A percentile compares a stretch with the other conserved stretches of the same genome.
Conservation (phyloP, 2,888 invertebrate genomes). For the Microchrysa polita region DNA sequence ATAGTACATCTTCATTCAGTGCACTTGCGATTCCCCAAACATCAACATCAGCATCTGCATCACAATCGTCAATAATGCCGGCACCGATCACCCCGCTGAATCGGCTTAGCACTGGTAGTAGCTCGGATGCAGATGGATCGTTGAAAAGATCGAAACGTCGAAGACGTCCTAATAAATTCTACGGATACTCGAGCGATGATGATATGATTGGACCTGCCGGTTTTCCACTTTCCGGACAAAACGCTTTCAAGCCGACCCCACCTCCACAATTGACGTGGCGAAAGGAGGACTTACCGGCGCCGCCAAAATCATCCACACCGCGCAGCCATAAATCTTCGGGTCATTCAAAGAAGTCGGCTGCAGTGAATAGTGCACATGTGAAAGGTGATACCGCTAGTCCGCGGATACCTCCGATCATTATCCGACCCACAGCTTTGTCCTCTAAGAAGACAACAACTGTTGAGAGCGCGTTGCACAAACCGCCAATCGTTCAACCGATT, state of each 20-base stretch:
- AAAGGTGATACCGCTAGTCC: slow-evolving; percentile 60
- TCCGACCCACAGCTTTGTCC: slow-evolving; percentile 54
- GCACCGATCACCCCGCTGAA: slow-evolving; percentile 50
- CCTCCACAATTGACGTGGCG: slow-evolving; percentile 78
- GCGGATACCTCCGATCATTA: slow-evolving; percentile 63
- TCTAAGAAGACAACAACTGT: slow-evolving; percentile 55
- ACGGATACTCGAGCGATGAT: slow-evolving; percentile 88
- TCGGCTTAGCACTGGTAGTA: slow-evolving; percentile 60
- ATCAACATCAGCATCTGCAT: slow-evolving; percentile 52
- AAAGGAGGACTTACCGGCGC: slow-evolving; percentile 75
- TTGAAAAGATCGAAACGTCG: slow-evolving; percentile 80
- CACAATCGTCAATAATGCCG: slow-evolving; percentile 48
- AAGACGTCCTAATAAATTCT: slow-evolving; percentile 85
- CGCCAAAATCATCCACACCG: slow-evolving; percentile 56
- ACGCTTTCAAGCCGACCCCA: slow-evolving; percentile 67
- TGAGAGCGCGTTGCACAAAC: slow-evolving; percentile 46
- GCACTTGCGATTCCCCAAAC: neutral
- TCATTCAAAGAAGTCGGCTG: slow-evolving; percentile 55
- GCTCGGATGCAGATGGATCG: slow-evolving; percentile 69
- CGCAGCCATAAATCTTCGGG: slow-evolving; percentile 25
- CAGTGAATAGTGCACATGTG: slow-evolving; percentile 60
- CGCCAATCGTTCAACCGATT: slow-evolving; percentile 52
- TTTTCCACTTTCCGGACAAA: slow-evolving; percentile 57
- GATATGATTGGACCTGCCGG: slow-evolving; percentile 67
- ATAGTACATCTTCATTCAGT: neutral